A percentile compares a stretch with the other conserved stretches of the same genome.
Evolutionary conservation across 2,797 vertebrate genomes (phyloP).

Genomic region (Xerus rutilus): DNA sequence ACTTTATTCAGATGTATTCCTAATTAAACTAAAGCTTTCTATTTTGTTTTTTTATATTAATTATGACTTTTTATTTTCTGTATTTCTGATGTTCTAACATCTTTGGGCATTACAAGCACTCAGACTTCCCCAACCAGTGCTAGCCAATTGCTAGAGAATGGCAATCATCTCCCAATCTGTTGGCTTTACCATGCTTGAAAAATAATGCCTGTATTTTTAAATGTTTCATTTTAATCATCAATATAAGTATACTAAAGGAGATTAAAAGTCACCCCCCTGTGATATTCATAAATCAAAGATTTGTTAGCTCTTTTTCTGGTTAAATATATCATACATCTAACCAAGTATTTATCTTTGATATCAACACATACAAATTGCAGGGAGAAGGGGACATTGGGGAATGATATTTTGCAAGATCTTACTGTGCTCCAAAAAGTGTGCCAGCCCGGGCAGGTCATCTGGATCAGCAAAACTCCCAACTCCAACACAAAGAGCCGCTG

Average conservation of each 20-base stretch:
- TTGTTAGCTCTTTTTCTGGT: slow-evolving; percentile 54
- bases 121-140: background rate
- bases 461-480: slow-evolving; percentile 99
- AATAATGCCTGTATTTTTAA: slow-evolving; percentile 57
- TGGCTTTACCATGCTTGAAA: background rate
- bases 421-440: slow-evolving; percentile 99
- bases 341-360: slow-evolving; percentile 54
- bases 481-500: slow-evolving; percentile 96
- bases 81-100: slow-evolving; percentile 48
- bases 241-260: background rate
- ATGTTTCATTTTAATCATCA: slow-evolving; percentile 57
- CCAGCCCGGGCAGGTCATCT: slow-evolving; percentile 96
- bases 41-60: slow-evolving; percentile 45
- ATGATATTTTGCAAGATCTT: slow-evolving; percentile 87
- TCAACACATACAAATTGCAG: slow-evolving; percentile 61
- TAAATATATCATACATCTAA: slow-evolving; percentile 50
- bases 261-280: slow-evolving; percentile 44
- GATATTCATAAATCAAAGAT: slow-evolving; percentile 1
- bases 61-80: slow-evolving; percentile 26
- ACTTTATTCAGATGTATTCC: slow-evolving; percentile 6
- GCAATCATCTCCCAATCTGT: background rate
- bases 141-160: background rate
- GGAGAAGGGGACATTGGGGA: background rate
- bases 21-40: slow-evolving; percentile 45
- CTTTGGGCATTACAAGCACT: background rate